Evolutionary conservation across 2,888 invertebrate species (phyloP), one percentile per base, ranked within the genome.

Genomic region (Diploptera punctata): DNA sequence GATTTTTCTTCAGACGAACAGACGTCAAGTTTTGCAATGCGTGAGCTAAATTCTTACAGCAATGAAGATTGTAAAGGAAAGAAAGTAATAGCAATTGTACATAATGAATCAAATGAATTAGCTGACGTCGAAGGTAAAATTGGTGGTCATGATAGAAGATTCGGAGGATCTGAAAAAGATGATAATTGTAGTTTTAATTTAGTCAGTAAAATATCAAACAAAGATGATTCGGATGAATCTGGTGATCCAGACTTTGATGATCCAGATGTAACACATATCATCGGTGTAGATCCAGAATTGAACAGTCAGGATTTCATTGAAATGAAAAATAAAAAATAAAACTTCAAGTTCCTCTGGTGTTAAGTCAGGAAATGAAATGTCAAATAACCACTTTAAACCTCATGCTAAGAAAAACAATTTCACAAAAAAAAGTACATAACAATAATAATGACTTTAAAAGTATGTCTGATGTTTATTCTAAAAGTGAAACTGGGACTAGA

Each of bases 71-170:
- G n/a, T n/a, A n/a, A n/a, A n/a, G n/a, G n/a, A n/a, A n/a, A n/a
- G n/a, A 70, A 70, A 29, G 70, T 70, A n/a, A 62, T 70, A 13
- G 33, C 62, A 19, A 61, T 70, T 44, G 52, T 70, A 24, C 62
- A 65, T 29, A 31, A 47, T 24, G 26, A 29, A 29, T 13, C 26
- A 16, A 52, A 68, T 21, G 52, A 31, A 29, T 31, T 68, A 9
- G 33, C 33, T n/a, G 61, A 43, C 13, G 70, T 44, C 19, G 68
- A 54, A 54, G 49, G 33, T 7, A 52, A 47, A 9, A 21, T 52
- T 3, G 62, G 62, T 5, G 62, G 62, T 19, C 62, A 62, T 21
- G 47, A 61, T 13, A 31, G 62, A 26, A 61, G 62, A 26, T 49
- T 61, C 19, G 52, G 62, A 33, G 49, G 62, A 33, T 49, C 62